Evolutionary conservation across 2,113 vertebrate species (phyloP).

Genomic region (Myrmecophaga tridactyla): DNA sequence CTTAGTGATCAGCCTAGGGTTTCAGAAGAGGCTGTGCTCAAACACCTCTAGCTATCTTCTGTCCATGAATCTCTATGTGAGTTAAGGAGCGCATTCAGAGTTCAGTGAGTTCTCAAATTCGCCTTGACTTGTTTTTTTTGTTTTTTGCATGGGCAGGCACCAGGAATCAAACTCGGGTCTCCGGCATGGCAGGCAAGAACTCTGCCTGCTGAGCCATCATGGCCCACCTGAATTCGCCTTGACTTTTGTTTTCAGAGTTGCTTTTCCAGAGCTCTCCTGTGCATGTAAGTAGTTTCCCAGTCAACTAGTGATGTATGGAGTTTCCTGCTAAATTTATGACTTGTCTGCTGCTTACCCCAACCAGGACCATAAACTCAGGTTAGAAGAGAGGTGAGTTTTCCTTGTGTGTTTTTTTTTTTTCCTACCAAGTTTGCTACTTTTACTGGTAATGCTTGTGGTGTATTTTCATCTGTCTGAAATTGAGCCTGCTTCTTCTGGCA

Average conservation of each 20-base stretch:
- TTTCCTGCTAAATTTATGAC: background rate
- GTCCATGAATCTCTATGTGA: no score
- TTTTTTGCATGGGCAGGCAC: no score
- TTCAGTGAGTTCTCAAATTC: background rate
- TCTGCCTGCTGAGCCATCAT: no score
- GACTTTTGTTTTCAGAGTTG: background rate
- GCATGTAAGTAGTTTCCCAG: background rate
- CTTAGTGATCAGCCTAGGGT: no score
- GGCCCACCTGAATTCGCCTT: background rate
- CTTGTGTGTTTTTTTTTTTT: background rate
- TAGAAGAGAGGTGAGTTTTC: background rate
- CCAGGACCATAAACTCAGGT: no score
- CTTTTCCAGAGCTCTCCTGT: background rate
- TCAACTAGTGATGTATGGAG: background rate
- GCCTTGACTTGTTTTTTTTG: background rate
- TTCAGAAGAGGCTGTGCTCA: background rate
- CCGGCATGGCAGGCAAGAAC: no score
- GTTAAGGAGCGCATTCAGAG: background rate
- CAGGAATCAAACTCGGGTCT: no score
- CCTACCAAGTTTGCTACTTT: background rate
- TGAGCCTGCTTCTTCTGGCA: background rate
- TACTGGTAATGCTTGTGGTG: background rate
- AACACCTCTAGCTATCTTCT: background rate
- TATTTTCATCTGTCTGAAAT: background rate
- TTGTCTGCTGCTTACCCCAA: background rate